Conservation (phyloP, 2,113 vertebrate genomes). For the Ia io region DNA sequence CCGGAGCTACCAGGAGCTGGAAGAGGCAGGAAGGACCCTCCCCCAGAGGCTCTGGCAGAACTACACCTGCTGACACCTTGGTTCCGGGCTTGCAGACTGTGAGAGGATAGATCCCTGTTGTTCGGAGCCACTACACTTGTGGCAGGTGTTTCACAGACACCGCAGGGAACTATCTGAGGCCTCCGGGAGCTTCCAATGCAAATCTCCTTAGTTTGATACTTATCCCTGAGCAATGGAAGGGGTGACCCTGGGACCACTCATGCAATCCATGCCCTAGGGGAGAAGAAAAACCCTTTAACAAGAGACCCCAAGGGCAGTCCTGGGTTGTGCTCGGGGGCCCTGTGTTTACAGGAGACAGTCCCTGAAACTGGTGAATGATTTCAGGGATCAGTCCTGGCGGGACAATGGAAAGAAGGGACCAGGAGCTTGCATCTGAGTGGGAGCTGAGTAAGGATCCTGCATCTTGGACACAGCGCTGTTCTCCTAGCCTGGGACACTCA, state of each 20-base stretch:
- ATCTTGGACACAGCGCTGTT: accelerated
- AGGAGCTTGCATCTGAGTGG: background rate
- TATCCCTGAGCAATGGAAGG: background rate
- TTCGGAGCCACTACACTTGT: background rate
- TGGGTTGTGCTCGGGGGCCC: accelerated
- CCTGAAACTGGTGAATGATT: background rate
- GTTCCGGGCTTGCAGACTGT: too few species aligned
- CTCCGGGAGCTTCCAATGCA: background rate
- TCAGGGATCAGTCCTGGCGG: background rate
- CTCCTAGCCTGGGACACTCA: background rate
- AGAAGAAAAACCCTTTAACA: background rate
- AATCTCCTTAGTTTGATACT: background rate
- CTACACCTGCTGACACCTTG: accelerated
- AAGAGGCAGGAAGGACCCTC: background rate
- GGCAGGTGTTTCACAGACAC: background rate
- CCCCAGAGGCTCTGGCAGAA: accelerated
- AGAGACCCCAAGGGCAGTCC: background rate
- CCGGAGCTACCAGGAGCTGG: accelerated
- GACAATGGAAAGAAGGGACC: background rate
- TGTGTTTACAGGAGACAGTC: background rate
- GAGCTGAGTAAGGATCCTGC: background rate
- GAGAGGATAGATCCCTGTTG: background rate
- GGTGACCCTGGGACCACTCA: background rate
- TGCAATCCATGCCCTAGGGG: accelerated
- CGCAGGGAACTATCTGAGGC: background rate